Conservation (phyloP, 2,113 vertebrate species). For the Helogale parvula region DNA sequence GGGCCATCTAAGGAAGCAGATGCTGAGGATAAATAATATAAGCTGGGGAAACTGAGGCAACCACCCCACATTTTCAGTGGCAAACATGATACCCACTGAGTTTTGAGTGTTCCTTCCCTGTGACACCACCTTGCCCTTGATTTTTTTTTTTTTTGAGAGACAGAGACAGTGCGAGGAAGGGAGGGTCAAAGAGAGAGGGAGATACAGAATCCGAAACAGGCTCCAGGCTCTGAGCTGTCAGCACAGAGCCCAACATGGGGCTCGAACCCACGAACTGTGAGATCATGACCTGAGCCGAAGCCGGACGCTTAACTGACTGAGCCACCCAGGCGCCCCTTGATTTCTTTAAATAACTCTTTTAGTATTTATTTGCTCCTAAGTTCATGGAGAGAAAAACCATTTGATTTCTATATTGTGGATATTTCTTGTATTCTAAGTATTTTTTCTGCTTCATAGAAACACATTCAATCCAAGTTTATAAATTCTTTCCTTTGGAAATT, state of each 20-base stretch:
- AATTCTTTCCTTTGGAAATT: slow-evolving; percentile 60
- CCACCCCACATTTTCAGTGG: background rate
- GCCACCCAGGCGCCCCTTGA: background rate
- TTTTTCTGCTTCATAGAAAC: slow-evolving; percentile 51
- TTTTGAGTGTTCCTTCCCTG: background rate
- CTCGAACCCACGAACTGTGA: no score
- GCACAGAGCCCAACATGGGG: no score
- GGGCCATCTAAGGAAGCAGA: background rate
- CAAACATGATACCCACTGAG: background rate
- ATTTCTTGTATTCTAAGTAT: slow-evolving; percentile 22
- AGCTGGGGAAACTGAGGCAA: background rate
- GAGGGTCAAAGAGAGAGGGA: no score
- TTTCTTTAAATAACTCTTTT: slow-evolving; percentile 9
- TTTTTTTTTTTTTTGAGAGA: background rate
- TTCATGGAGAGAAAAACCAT: background rate
- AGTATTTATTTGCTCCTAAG: background rate
- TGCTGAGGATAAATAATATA: background rate
- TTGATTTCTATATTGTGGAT: background rate
- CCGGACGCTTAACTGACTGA: no score
- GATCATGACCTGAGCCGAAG: no score
- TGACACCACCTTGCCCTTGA: background rate
- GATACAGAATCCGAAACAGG: no score
- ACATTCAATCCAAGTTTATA: background rate
- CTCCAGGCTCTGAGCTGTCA: no score
- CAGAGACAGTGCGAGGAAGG: no score